These are phyloP conservation scores for Thecophora atra DNA, from an alignment of 2,888 invertebrate species.

Conservation along the genomic window DNA sequence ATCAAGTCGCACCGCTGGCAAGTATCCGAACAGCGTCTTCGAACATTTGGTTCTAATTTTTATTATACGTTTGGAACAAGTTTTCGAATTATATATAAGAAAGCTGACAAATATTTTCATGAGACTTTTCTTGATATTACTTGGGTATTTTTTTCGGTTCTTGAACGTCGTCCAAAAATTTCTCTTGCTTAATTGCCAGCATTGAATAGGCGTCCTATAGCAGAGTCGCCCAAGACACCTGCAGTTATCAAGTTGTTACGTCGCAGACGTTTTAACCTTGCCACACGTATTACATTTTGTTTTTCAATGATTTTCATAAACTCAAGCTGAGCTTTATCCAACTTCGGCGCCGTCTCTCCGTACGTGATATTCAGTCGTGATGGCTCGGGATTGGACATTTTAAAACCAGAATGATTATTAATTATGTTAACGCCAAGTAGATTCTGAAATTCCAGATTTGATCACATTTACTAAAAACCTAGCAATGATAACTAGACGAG, in stretches of 20 bases:
- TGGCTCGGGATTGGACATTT: constrained; percentile 57
- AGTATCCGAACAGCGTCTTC: constrained; percentile 53
- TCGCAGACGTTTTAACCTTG: constrained; percentile 71
- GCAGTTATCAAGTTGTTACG: constrained; percentile 76
- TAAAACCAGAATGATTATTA: constrained; percentile 33
- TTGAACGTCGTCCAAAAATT: constrained; percentile 92
- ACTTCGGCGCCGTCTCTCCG: constrained; percentile 61
- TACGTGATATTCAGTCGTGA: constrained; percentile 60
- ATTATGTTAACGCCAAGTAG: not conserved
- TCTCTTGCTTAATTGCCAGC: constrained; percentile 87
- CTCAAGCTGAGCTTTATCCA: constrained; percentile 75
- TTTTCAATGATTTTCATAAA: constrained; percentile 83
- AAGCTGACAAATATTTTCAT: not conserved
- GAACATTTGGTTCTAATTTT: constrained; percentile 49
- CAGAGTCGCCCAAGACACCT: constrained; percentile 72
- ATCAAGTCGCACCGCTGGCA: constrained; percentile 66
- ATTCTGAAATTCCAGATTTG: constrained; percentile 23
- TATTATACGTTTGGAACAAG: not conserved
- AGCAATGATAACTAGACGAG: too few relatives aligned
- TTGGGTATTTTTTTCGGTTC: constrained; percentile 73
- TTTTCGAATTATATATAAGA: not conserved
- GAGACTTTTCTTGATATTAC: not conserved
- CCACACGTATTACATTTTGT: constrained; percentile 78
- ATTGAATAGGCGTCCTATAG: constrained; percentile 84
- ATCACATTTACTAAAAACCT: too few relatives aligned